Conservation (phyloP, 2,888 invertebrate species). For the Campoplex nolae region DNA sequence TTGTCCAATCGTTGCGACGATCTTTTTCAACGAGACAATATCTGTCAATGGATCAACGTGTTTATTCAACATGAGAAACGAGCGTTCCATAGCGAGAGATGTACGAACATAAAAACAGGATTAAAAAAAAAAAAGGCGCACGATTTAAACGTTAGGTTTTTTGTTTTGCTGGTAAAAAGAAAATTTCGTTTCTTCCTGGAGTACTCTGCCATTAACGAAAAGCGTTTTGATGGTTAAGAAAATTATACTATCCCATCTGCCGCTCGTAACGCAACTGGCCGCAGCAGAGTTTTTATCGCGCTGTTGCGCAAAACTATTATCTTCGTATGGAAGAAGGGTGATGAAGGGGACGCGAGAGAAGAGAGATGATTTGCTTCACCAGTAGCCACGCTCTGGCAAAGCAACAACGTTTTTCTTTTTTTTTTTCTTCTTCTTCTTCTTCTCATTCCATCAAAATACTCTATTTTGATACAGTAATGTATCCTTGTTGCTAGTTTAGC, state of each 20-base stretch:
- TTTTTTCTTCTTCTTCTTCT: too few relatives aligned
- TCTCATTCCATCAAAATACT: not conserved
- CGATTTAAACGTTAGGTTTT: not conserved
- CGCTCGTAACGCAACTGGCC: slow-evolving; percentile 7
- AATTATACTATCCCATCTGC: slow-evolving; percentile 12
- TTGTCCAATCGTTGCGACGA: not conserved
- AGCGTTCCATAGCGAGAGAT: not conserved
- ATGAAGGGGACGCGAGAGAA: not conserved
- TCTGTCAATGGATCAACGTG: not conserved
- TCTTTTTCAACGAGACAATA: not conserved
- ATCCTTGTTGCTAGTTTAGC: not conserved
- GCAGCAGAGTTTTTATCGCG: not conserved
- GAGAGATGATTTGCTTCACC: not conserved
- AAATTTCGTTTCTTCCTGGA: not conserved
- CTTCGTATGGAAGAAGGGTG: not conserved
- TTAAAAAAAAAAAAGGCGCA: not conserved
- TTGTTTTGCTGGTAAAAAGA: not conserved
- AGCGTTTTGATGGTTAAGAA: not conserved
- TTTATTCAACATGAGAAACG: not conserved
- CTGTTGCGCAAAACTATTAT: slow-evolving; percentile 27
- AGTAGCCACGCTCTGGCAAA: not conserved
- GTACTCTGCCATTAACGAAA: not conserved
- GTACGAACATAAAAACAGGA: not conserved
- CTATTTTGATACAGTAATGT: not conserved
- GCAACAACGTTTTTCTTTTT: not conserved